A percentile compares a stretch with the other conserved stretches of the same genome.
phyloP scores from a whole-genome alignment of 2,797 vertebrate species.

The Channallabes apus region DNA sequence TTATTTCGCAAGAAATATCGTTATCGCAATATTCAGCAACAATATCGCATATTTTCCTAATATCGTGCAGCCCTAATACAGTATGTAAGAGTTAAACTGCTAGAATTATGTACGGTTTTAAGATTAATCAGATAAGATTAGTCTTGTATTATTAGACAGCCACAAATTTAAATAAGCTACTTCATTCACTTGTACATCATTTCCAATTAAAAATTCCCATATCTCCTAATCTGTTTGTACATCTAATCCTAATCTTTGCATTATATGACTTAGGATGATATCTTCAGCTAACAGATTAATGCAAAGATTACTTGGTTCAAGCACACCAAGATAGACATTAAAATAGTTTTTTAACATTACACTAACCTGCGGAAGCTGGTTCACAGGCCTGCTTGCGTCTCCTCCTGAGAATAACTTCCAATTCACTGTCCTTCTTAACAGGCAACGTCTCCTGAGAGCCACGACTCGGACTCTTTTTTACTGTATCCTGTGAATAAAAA shows the following conservation, averaged over 20 bases:
- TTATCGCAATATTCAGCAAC: too few species aligned
- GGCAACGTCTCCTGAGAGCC: constrained; percentile 71
- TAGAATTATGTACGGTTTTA: background rate
- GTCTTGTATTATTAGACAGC: background rate
- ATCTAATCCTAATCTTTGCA: too few species aligned
- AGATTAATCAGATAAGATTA: background rate
- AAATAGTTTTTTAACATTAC: background rate
- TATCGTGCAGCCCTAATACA: too few species aligned
- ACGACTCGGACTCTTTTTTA: constrained; percentile 80
- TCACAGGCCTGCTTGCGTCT: constrained; percentile 78
- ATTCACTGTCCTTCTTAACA: constrained; percentile 78
- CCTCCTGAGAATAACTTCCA: constrained; percentile 80
- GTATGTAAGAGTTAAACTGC: background rate
- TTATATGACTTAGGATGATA: background rate
- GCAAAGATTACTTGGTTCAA: background rate
- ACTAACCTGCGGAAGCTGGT: constrained; percentile 65
- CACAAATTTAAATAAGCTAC: background rate
- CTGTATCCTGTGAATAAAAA: constrained; percentile 69
- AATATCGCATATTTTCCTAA: too few species aligned
- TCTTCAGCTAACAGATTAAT: background rate
- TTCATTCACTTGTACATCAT: background rate
- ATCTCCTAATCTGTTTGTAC: background rate
- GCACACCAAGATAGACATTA: background rate
- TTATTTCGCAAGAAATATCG: too few species aligned
- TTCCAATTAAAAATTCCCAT: background rate